A percentile compares a stretch with the other conserved stretches of the same genome.
phyloP scores from a whole-genome alignment of 2,888 invertebrate genomes.

The Lithophane leautieri region DNA sequence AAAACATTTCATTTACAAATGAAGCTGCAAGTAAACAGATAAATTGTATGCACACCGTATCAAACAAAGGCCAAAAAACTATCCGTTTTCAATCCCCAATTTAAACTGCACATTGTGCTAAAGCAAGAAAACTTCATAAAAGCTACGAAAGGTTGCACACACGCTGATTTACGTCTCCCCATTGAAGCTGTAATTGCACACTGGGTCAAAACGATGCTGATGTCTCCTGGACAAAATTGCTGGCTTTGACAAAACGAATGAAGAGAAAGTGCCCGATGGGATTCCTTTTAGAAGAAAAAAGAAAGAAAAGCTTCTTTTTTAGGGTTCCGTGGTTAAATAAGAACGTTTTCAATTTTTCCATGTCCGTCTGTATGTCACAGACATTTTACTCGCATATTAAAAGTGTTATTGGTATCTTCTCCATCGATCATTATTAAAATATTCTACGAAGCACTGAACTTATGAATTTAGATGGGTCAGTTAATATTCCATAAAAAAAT shows the following conservation, averaged over 20 bases:
- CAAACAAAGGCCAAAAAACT: constrained; percentile 1
- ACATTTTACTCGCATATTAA: no score
- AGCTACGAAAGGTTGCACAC: constrained; percentile 53
- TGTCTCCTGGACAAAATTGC: constrained; percentile 72
- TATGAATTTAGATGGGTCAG: neutral
- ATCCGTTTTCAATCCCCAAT: constrained; percentile 28
- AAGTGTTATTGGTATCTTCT: neutral
- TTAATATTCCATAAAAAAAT: neutral
- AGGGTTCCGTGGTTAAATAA: constrained; percentile 4
- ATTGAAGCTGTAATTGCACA: constrained; percentile 78
- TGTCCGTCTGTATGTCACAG: neutral
- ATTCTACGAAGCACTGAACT: neutral
- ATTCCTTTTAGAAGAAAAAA: constrained; percentile 68
- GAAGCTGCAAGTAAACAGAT: neutral
- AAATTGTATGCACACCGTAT: constrained; percentile 10
- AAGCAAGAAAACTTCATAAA: constrained; percentile 57
- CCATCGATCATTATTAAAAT: neutral
- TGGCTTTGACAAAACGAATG: constrained; percentile 71
- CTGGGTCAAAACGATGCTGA: constrained; percentile 74
- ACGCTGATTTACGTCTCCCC: constrained; percentile 74
- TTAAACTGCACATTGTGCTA: constrained; percentile 38
- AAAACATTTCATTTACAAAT: constrained; percentile 14
- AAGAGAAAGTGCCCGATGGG: constrained; percentile 73
- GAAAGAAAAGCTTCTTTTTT: constrained; percentile 30
- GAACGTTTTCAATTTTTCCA: neutral